These are phyloP conservation scores for Periparus ater DNA, from an alignment of 2,797 vertebrate genomes.

Conservation along the genomic window DNA sequence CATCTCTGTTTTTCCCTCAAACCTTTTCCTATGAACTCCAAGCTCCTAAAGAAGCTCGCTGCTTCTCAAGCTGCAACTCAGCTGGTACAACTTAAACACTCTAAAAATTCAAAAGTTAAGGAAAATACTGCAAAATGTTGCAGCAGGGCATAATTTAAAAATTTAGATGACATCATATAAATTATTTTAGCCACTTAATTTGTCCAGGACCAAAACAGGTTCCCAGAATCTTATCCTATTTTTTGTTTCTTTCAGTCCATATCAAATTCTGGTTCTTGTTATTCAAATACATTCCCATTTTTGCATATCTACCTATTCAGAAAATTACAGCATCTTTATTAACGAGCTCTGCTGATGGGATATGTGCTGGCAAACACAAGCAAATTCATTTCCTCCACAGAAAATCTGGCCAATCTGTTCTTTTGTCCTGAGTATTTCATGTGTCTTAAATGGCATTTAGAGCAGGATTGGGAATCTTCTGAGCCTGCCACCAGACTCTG, in stretches of 20 bases:
- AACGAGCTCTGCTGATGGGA: background rate
- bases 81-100: background rate
- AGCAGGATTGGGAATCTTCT: background rate
- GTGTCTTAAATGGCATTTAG: background rate
- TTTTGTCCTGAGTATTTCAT: background rate
- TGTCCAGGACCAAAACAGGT: background rate
- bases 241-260: background rate
- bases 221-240: background rate
- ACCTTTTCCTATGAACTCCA: background rate
- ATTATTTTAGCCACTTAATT: background rate
- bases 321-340: background rate
- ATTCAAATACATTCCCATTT: background rate
- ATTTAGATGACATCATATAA: background rate
- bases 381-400: slow-evolving; percentile 16
- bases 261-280: background rate
- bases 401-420: background rate
- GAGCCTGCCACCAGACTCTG: background rate
- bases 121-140: background rate
- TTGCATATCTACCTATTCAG: background rate
- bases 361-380: background rate
- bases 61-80: background rate
- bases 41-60: background rate
- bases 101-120: background rate
- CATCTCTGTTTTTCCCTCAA: background rate
- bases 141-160: background rate